phyloP scores from a whole-genome alignment of 2,797 vertebrate genomes.

The Crenichthys baileyi region DNA sequence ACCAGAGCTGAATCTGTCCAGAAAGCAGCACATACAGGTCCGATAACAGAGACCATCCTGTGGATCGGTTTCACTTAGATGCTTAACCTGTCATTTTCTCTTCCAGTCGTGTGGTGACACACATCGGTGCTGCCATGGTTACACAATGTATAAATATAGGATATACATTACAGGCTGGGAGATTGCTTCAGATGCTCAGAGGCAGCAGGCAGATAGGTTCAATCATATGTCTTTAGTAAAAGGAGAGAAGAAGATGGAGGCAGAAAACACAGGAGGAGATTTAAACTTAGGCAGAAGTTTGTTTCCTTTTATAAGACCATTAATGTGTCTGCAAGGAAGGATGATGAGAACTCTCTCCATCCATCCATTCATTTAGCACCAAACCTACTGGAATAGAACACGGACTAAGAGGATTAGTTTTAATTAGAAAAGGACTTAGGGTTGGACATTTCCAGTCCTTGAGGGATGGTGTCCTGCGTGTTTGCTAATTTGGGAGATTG shows the following conservation, averaged over 20 bases:
- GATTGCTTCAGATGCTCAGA: background rate
- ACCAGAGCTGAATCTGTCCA: background rate
- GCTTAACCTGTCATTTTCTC: background rate
- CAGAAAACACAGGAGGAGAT: background rate
- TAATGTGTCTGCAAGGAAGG: no score
- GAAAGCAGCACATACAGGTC: background rate
- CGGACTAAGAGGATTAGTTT: no score
- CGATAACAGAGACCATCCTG: background rate
- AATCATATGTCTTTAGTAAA: conserved; percentile 1
- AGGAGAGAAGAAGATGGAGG: background rate
- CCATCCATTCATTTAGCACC: background rate
- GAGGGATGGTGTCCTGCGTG: no score
- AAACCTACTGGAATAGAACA: background rate
- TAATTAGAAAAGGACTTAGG: no score
- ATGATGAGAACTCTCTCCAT: background rate
- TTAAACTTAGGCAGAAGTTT: background rate
- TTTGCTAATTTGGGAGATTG: no score
- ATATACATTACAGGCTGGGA: background rate
- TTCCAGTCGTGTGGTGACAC: background rate
- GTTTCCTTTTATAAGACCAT: background rate
- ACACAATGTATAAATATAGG: background rate
- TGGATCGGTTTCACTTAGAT: background rate
- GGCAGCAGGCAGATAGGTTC: background rate
- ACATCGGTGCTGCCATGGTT: background rate
- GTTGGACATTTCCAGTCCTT: no score